These are phyloP conservation scores for Rhabdomys pumilio DNA, from an alignment of 2,797 vertebrate genomes.

Conservation along the genomic window DNA sequence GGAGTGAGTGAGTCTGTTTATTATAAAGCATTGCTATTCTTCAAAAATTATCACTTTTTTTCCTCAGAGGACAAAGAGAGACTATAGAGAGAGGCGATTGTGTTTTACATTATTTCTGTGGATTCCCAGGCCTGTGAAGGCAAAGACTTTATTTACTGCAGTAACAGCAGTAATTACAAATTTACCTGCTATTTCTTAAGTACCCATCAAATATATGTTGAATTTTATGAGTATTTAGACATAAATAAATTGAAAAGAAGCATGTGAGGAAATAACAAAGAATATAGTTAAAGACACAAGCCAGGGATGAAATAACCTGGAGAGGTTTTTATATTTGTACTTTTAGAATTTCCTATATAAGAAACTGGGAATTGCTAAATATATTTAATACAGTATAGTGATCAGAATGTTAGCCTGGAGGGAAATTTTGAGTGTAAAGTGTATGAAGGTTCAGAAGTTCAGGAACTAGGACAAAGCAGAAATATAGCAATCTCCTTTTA, in stretches of 20 bases:
- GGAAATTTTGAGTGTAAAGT: neutral
- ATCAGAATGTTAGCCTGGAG: neutral
- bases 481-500: neutral
- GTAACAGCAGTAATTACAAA: neutral
- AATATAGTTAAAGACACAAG: neutral
- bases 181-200: neutral
- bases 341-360: slow-evolving; percentile 41
- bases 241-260: slow-evolving; percentile 18
- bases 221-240: slow-evolving; percentile 48
- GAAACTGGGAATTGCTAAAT: neutral
- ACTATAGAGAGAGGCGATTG: neutral
- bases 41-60: neutral
- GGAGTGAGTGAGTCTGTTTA: neutral
- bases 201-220: slow-evolving; percentile 14
- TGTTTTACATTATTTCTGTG: neutral
- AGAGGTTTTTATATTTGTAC: slow-evolving; percentile 25
- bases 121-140: neutral
- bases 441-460: neutral
- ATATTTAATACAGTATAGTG: neutral
- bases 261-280: neutral
- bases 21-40: slow-evolving; percentile 32
- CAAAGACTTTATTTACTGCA: slow-evolving; percentile 11
- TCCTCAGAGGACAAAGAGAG: neutral
- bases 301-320: neutral
- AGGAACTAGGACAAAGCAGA: neutral